Evolutionary conservation across 2,888 invertebrate genomes (phyloP), one percentile per base, ranked within the genome.

Genomic region (Drosophila tripunctata): DNA sequence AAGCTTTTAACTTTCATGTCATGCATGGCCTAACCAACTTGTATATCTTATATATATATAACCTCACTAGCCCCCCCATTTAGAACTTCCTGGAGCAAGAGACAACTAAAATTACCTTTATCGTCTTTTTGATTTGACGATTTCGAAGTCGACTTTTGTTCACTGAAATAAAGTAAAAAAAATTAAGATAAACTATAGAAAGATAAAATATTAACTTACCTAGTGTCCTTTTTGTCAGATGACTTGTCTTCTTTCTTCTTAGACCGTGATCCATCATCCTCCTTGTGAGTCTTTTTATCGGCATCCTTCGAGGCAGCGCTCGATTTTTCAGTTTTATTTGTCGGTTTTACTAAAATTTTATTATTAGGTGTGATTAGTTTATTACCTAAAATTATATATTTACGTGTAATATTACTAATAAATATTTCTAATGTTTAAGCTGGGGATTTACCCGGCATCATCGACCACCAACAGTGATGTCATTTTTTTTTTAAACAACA

Each of bases 201-300:
- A 5, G 6, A 15, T 10, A 14, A 17, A 24, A 22, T 1, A 38
- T 12, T 17, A 91, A 92, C 86, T 62, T 92, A 93, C 93, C 93
- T 92, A 91, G 92, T 91, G 80, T 94, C 89, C 90, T 93, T 94
- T 91, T 90, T 91, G 43, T 90, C 92, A 66, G 92, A 92, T 54
- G 88, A 69, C 71, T 89, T 93, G 88, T 81, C 93, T 90, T 92
- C 93, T 92, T 69, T 89, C 61, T 85, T 87, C 64, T 87, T 84
- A 21, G 69, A 63, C 12, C 80, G 82, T 10, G 74, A 22, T 2
- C 44, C 43, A 5, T 87, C 78, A 7, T 88, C 89, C 7, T 88
- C 89, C 56, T 87, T 87, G 30, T 75, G 64, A 50, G 33, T 75
- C 33, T 89, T 89, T 62, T 88, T 88, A 19, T 88, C 89, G 17